Percentiles rank a stretch among this genome's conserved stretches.
Evolutionary conservation across 2,797 vertebrate genomes (phyloP).

Genomic region (Chaetodon trifasciatus): DNA sequence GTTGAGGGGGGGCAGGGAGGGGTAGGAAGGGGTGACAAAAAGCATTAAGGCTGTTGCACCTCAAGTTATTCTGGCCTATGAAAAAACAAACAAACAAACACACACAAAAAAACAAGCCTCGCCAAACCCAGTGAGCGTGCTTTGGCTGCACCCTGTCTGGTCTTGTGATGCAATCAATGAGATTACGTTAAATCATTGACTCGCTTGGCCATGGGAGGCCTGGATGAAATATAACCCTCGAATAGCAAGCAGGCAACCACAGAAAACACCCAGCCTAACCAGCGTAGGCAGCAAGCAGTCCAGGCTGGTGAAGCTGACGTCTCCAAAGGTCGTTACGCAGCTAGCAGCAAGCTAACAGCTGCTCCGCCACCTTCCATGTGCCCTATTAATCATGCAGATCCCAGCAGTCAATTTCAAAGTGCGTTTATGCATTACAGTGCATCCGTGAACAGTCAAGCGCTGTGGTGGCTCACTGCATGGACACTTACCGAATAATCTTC

Average conservation of each 20-base stretch:
- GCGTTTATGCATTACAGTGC: slow-evolving; percentile 28
- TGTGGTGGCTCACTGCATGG: slow-evolving; percentile 28
- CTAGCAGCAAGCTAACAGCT: slow-evolving; percentile 86
- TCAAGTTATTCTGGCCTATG: slow-evolving; percentile 59
- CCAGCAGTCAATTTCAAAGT: slow-evolving; percentile 54
- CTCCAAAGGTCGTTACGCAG: slow-evolving; percentile 83
- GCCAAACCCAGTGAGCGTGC: slow-evolving; percentile 67
- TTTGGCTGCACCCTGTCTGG: slow-evolving; percentile 76
- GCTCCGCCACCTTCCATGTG: slow-evolving; percentile 81
- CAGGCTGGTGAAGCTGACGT: slow-evolving; percentile 71
- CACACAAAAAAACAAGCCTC: slow-evolving; percentile 36
- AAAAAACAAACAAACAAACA: not conserved
- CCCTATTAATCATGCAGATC: slow-evolving; percentile 74
- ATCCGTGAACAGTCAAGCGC: slow-evolving; percentile 16
- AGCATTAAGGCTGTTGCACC: slow-evolving; percentile 50
- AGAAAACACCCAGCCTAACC: slow-evolving; percentile 70
- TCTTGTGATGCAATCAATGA: slow-evolving; percentile 83
- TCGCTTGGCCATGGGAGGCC: slow-evolving; percentile 73
- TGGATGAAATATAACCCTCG: slow-evolving; percentile 71
- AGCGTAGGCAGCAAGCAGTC: slow-evolving; percentile 65
- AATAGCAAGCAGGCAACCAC: slow-evolving; percentile 51
- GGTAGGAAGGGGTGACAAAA: slow-evolving; percentile 19
- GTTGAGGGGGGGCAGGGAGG: not conserved
- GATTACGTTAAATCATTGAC: slow-evolving; percentile 77
- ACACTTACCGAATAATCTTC: slow-evolving; percentile 77